Base-by-base conservation (phyloP, 2,888 invertebrate species). In the Nasonia oneida region DNA sequence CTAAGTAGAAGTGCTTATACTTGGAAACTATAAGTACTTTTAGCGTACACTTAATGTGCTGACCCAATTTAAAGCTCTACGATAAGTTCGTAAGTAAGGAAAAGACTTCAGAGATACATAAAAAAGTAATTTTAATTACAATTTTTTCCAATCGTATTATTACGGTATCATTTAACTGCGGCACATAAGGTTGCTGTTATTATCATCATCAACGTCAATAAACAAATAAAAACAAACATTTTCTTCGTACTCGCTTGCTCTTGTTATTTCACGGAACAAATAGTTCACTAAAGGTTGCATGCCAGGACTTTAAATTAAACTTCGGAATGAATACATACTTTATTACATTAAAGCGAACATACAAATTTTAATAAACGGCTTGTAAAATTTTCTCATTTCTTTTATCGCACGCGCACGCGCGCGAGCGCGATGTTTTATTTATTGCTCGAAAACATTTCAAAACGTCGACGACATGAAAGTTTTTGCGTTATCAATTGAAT, bases 1-100 rank as follows among this genome's bases (percentile, higher is more conserved):
- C 71, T 77, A 83, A 81, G 77, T 77, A 83, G 64, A 81, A 73
- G 53, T 86, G 64, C 79, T 70, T 53, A 70, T 79, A 67, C 79
- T 86, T 86, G 74, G 82, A 70, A 81, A 84, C 77, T 83, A 18
- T 78, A 77, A 84, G 78, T 86, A 86, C 83, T 76, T 83, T 79
- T 80, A 79, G 80, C 80, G 39, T 86, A 84, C 53, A 77, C 64
- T 84, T 81, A 73, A 77, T 77, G 61, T 39, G 71, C 67, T 83
- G 86, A 83, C 86, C 81, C 37, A 84, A 81, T 86, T 86, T 61
- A 70, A 84, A 84, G 57, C 37, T 37, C 33, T 42, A 84, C 23
- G 74, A 14, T 57, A 81, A 86, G 61, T 86, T 86, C 33, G 29
- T 53, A 50, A n/a, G n/a, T 61, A 70, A 61, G 29, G 37, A 71